A percentile compares a stretch with the other conserved stretches of the same genome.
Conservation (phyloP, 2,113 vertebrate genomes). For the Pimephales promelas region DNA sequence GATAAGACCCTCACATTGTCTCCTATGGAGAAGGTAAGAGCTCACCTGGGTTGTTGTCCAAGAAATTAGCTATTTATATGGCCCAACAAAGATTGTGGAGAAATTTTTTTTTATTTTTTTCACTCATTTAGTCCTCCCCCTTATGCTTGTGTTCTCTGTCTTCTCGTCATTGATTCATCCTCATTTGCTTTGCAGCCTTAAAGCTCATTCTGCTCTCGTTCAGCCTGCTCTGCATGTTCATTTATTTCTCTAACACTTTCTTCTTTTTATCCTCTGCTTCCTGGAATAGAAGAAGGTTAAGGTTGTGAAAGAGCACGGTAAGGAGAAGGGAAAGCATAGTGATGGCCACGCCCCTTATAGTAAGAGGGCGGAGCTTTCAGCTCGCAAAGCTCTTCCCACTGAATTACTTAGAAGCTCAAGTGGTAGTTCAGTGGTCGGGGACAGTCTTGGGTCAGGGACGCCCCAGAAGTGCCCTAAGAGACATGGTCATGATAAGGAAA, state of each 20-base stretch:
- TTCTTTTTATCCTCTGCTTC: conserved; percentile 67
- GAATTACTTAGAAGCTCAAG: conserved; percentile 50
- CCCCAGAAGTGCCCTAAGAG: conserved; percentile 41
- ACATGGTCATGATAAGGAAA: conserved; percentile 61
- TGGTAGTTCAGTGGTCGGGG: conserved; percentile 29
- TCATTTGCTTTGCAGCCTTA: conserved; percentile 45
- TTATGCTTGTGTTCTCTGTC: neutral
- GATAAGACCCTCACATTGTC: conserved; percentile 68
- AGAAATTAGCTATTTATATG: neutral
- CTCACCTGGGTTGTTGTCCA: neutral
- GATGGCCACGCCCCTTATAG: conserved; percentile 27
- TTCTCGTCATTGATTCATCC: conserved; percentile 29
- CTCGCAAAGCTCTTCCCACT: conserved; percentile 49
- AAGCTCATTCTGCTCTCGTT: conserved; percentile 51
- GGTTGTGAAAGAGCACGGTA: conserved; percentile 58
- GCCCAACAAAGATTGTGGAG: neutral
- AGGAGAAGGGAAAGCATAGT: conserved; percentile 47
- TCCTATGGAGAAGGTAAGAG: conserved; percentile 74
- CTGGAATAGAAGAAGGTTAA: conserved; percentile 72
- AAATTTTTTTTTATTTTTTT: neutral
- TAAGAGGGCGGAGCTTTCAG: conserved; percentile 15
- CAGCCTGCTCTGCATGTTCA: conserved; percentile 50
- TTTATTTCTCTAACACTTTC: conserved; percentile 64
- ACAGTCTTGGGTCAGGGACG: conserved; percentile 7
- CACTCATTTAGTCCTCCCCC: neutral